phyloP scores from a whole-genome alignment of 2,113 vertebrate genomes.

The Propithecus coquereli region DNA sequence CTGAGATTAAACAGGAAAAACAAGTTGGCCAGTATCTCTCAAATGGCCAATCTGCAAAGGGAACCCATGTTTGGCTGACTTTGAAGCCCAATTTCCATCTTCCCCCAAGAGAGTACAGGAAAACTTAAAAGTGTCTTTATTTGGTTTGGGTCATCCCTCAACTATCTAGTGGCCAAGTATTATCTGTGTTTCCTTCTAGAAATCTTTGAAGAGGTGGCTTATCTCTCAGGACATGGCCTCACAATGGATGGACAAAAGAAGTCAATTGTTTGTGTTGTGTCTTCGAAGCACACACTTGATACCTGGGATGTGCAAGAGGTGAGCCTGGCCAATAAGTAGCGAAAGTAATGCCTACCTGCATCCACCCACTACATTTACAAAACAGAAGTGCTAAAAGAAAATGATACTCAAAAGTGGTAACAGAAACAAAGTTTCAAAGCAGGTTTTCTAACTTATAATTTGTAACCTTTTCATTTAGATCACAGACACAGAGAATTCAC shows the following conservation, averaged over 20 bases:
- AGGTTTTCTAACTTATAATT: neutral
- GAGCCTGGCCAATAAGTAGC: neutral
- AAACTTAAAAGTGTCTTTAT: neutral
- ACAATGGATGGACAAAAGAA: neutral
- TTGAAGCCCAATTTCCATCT: neutral
- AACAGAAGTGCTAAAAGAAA: neutral
- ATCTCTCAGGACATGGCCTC: neutral
- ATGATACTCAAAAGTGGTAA: neutral
- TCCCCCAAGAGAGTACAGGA: neutral
- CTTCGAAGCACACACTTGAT: neutral
- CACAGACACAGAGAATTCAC: neutral
- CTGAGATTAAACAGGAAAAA: neutral
- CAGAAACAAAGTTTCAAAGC: neutral
- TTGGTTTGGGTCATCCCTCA: neutral
- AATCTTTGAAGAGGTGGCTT: neutral
- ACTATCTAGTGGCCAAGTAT: neutral
- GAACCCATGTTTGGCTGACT: neutral
- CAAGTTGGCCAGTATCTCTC: neutral
- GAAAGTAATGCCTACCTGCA: rapidly evolving
- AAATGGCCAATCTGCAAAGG: neutral
- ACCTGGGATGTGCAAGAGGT: conserved; percentile 28
- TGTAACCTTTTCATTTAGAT: neutral
- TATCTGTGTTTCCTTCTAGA: neutral
- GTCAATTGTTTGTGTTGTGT: neutral
- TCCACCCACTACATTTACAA: neutral